Evolutionary conservation across 2,113 vertebrate species (phyloP).

Genomic region (Clarias magur): DNA sequence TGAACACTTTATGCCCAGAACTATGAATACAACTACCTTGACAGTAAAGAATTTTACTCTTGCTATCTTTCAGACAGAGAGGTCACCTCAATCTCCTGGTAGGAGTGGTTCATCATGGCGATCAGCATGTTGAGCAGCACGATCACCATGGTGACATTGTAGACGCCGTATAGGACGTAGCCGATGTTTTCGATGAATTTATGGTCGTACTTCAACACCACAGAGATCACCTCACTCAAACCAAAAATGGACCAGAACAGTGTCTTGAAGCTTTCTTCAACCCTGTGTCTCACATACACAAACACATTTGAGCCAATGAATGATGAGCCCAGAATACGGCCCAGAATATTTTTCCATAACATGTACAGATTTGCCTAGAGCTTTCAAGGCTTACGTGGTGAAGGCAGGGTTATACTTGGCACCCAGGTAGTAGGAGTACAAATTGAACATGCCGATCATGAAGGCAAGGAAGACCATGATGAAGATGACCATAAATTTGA

Average conservation of each 20-base stretch:
- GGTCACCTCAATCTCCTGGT: constrained; percentile 84
- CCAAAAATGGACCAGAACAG: constrained; percentile 91
- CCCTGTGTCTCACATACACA: constrained; percentile 62
- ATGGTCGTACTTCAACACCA: constrained; percentile 87
- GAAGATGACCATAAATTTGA: constrained; percentile 92
- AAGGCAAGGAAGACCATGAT: constrained; percentile 91
- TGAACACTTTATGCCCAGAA: no score
- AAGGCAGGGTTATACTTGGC: constrained; percentile 87
- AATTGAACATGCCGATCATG: constrained; percentile 92
- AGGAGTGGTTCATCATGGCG: constrained; percentile 89
- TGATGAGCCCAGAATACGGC: not conserved
- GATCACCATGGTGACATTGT: constrained; percentile 88
- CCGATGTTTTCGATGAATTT: constrained; percentile 91
- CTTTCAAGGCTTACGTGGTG: constrained; percentile 79
- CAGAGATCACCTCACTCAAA: constrained; percentile 85
- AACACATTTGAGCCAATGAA: not conserved
- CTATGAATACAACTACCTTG: no score
- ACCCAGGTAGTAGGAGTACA: constrained; percentile 89
- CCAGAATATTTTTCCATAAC: not conserved
- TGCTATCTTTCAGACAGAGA: constrained; percentile 39
- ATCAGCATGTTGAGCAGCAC: constrained; percentile 89
- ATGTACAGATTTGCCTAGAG: not conserved
- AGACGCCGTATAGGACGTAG: constrained; percentile 85
- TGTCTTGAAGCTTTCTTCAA: constrained; percentile 90
- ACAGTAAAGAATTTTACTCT: no score